Conservation (phyloP, 2,797 vertebrate species). For the Denticeps clupeoides region DNA sequence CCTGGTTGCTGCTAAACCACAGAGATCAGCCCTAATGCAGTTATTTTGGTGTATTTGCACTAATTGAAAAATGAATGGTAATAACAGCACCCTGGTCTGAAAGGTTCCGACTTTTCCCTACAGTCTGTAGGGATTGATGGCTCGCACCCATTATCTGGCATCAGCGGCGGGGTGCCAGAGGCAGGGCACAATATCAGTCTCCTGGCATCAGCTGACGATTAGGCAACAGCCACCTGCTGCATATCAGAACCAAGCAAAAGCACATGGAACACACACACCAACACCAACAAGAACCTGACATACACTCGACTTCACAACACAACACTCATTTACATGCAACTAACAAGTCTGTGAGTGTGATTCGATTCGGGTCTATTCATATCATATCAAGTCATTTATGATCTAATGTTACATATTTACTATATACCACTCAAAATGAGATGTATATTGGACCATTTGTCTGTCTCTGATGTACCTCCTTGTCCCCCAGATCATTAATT, state of each 20-base stretch:
- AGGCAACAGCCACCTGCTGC: constrained; percentile 1
- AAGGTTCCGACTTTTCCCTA: constrained; percentile 13
- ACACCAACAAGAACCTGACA: not conserved
- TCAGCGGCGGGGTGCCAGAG: constrained; percentile 6
- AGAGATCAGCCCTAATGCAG: constrained; percentile 15
- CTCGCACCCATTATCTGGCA: constrained; percentile 14
- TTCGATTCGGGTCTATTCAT: no score
- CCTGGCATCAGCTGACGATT: not conserved
- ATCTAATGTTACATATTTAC: no score
- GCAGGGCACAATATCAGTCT: constrained; percentile 5
- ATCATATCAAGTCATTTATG: no score
- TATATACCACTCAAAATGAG: no score
- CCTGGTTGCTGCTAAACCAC: constrained; percentile 6
- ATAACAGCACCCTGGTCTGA: constrained; percentile 15
- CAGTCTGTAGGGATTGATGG: constrained; percentile 13
- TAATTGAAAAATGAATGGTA: constrained; percentile 32
- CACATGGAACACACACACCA: not conserved
- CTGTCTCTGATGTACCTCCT: no score
- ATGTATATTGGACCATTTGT: no score
- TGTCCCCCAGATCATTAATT: no score
- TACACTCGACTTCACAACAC: no score
- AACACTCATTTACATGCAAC: no score
- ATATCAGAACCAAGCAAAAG: not conserved
- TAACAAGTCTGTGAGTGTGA: no score
- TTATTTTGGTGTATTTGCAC: constrained; percentile 13